Conservation (phyloP, 2,113 vertebrate genomes). For the Microtus oregoni region DNA sequence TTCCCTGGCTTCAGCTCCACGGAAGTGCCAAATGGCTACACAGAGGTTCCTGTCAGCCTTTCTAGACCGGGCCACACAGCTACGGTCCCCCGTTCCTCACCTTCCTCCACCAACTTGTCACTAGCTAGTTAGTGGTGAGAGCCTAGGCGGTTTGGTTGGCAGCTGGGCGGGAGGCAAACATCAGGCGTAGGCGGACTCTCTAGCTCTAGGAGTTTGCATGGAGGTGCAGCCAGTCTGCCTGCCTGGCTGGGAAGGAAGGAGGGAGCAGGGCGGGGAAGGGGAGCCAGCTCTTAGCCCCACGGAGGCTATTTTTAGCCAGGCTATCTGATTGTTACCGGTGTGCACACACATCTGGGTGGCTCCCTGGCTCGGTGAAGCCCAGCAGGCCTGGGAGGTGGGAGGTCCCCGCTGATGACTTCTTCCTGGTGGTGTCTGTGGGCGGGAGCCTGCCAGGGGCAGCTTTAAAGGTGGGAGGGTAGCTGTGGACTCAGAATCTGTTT, state of each 20-base stretch:
- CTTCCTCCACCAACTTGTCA: conserved; percentile 33
- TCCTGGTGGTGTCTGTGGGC: conserved; percentile 73
- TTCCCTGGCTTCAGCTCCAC: background rate
- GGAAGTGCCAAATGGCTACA: conserved; percentile 54
- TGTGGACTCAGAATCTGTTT: background rate
- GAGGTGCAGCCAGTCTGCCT: conserved; percentile 65
- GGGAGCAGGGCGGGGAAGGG: conserved; percentile 55
- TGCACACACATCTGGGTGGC: conserved; percentile 76
- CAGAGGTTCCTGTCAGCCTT: conserved; percentile 6
- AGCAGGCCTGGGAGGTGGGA: conserved; percentile 52
- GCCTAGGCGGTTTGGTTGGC: conserved; percentile 71
- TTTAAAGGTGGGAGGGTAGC: conserved; percentile 66
- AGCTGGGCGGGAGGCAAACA: conserved; percentile 63
- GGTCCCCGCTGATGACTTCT: conserved; percentile 57
- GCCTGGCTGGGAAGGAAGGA: conserved; percentile 65
- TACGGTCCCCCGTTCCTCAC: background rate
- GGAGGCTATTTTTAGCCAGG: conserved; percentile 79
- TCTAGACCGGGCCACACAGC: background rate
- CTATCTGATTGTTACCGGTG: conserved; percentile 76
- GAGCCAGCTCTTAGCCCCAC: conserved; percentile 57
- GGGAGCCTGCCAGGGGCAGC: conserved; percentile 4
- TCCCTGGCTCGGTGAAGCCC: conserved; percentile 54
- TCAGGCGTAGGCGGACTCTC: conserved; percentile 72
- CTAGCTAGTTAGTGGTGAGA: conserved; percentile 13
- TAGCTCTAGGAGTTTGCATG: conserved; percentile 70